Percentiles rank a stretch among this genome's conserved stretches.
Evolutionary conservation across 2,113 vertebrate genomes (phyloP).

Genomic region (Anser brachyrhynchus): DNA sequence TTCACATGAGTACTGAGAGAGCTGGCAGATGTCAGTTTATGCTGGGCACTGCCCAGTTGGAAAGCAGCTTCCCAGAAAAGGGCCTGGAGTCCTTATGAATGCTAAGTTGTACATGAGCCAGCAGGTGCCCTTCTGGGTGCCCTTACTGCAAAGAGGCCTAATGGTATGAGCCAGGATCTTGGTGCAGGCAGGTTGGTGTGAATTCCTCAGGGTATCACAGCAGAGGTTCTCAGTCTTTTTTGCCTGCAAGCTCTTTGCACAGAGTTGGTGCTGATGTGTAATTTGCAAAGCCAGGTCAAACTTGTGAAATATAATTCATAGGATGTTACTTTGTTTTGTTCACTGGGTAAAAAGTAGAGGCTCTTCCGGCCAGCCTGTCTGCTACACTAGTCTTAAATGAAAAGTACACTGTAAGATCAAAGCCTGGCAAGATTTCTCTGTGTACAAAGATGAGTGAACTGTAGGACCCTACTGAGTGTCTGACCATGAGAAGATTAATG

Average conservation of each 20-base stretch:
- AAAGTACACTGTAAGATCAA: background rate
- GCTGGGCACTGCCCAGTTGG: no score
- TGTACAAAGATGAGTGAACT: background rate
- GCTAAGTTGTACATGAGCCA: no score
- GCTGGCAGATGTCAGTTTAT: background rate
- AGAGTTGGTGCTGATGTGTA: background rate
- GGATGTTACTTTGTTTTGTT: background rate
- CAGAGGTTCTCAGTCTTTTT: background rate
- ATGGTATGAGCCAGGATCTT: background rate
- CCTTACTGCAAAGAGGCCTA: no score
- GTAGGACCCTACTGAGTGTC: background rate
- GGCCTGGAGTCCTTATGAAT: no score
- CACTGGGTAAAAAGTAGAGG: background rate
- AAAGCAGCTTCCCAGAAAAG: no score
- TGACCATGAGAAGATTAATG: background rate
- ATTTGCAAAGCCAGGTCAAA: background rate
- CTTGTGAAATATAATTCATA: slow-evolving; percentile 2
- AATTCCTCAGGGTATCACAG: background rate
- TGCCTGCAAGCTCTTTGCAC: background rate
- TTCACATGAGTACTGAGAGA: background rate
- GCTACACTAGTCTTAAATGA: background rate
- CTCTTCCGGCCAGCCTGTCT: background rate
- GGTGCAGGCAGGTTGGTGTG: background rate
- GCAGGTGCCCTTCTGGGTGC: no score
- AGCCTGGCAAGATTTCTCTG: background rate